phyloP scores from a whole-genome alignment of 92 coral and sea anemone species.

The Palythoa heliodiscus region DNA sequence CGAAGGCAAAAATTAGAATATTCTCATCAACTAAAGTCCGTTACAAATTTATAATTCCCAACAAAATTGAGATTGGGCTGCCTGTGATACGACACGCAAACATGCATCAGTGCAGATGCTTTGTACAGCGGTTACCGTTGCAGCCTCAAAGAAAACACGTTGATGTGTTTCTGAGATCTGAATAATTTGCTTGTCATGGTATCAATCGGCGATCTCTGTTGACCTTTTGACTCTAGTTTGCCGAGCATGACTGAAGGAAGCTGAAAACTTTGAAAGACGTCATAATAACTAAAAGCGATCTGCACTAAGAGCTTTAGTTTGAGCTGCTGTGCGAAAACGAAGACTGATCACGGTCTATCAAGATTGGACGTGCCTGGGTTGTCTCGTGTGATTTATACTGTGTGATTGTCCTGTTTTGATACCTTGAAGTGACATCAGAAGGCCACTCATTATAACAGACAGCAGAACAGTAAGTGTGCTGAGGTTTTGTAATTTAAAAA shows the following conservation, averaged over 20 bases:
- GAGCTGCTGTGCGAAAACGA: constrained; percentile 12
- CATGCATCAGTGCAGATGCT: neutral
- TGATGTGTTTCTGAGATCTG: neutral
- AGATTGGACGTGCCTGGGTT: neutral
- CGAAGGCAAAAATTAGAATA: too few species aligned
- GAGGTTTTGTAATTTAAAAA: neutral
- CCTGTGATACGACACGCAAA: neutral
- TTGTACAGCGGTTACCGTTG: constrained; percentile 21
- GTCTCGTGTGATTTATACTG: neutral
- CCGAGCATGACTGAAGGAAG: constrained; percentile 37
- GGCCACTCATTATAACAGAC: neutral
- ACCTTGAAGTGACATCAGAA: constrained; percentile 2
- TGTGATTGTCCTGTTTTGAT: neutral
- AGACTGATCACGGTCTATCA: neutral
- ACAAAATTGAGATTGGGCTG: too few species aligned
- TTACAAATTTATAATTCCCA: too few species aligned
- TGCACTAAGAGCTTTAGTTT: constrained; percentile 12
- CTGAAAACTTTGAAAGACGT: constrained; percentile 16
- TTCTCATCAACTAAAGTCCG: too few species aligned
- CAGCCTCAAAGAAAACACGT: neutral
- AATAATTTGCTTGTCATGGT: constrained; percentile 16
- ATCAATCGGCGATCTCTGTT: constrained; percentile 28
- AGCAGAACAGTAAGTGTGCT: constrained; percentile 33
- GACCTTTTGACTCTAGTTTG: constrained; percentile 42
- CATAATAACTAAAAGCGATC: constrained; percentile 21